phyloP scores from a whole-genome alignment of 2,797 vertebrate species.

The Rhadinocentrus ornatus region DNA sequence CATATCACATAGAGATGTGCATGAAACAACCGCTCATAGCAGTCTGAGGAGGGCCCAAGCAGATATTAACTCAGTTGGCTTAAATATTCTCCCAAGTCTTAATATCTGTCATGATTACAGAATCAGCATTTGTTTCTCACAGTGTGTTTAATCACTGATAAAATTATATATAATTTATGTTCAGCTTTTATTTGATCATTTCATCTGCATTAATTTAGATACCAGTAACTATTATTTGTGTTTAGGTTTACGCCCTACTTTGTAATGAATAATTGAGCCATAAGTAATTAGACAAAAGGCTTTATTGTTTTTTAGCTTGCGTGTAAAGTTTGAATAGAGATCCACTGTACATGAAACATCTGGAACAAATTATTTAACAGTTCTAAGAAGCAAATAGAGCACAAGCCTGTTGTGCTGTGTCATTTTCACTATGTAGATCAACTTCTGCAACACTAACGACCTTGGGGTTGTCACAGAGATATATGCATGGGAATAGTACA shows the following conservation, averaged over 20 bases:
- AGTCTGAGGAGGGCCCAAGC: not conserved
- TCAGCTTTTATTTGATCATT: conserved; percentile 5
- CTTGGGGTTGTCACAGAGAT: conserved; percentile 13
- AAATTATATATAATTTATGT: not conserved
- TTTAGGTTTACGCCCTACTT: not conserved
- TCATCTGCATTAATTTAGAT: not conserved
- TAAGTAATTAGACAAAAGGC: not conserved
- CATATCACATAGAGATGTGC: not conserved
- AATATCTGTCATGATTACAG: not conserved
- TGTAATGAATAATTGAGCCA: not conserved
- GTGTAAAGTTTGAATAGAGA: not conserved
- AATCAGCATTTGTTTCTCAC: not conserved
- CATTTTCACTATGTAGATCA: conserved; percentile 58
- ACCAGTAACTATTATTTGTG: not conserved
- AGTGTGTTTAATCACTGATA: conserved; percentile 4
- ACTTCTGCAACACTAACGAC: conserved; percentile 8
- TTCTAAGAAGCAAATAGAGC: conserved; percentile 27
- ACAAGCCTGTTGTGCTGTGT: conserved; percentile 31
- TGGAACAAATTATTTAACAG: conserved; percentile 17
- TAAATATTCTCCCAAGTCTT: not conserved
- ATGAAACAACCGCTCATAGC: not conserved
- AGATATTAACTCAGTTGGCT: not conserved
- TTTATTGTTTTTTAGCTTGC: not conserved
- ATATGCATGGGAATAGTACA: not conserved
- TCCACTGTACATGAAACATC: not conserved